Conservation (phyloP, 2,113 vertebrate species). For the Tricholaema leucomelas region DNA sequence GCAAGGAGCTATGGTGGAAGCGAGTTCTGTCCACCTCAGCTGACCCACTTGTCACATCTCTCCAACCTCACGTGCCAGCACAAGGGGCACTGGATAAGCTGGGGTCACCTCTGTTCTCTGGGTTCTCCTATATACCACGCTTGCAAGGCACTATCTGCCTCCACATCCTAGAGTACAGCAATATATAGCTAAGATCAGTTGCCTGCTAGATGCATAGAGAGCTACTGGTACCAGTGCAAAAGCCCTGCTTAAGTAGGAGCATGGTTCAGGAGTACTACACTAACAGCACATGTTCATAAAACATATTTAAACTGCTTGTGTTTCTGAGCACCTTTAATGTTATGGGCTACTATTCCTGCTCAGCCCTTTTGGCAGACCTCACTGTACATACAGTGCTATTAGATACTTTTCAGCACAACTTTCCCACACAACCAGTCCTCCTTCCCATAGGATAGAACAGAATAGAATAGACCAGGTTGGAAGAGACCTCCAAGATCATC, state of each 20-base stretch:
- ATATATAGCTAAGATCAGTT: rapidly evolving
- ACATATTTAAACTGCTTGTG: neutral
- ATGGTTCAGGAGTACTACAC: rapidly evolving
- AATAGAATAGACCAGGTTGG: too few species aligned
- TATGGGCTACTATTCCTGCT: neutral
- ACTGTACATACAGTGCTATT: neutral
- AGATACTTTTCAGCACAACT: neutral
- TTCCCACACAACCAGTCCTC: neutral
- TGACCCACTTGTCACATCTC: neutral
- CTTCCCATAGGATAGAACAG: too few species aligned
- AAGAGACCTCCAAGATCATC: too few species aligned
- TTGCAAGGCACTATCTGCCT: neutral
- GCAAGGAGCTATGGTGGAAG: neutral
- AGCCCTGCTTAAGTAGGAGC: neutral
- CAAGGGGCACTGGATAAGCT: rapidly evolving
- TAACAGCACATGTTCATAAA: neutral
- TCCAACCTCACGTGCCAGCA: rapidly evolving
- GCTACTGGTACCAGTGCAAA: neutral
- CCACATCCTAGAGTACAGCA: neutral
- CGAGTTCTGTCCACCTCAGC: neutral
- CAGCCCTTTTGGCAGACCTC: neutral
- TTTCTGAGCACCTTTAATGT: neutral
- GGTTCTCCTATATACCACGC: rapidly evolving
- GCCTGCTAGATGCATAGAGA: neutral
- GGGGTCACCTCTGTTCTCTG: neutral